Evolutionary conservation across 2,113 vertebrate species (phyloP), one percentile per base, ranked within the genome.

Genomic region (Paracanthobrama guichenoti): DNA sequence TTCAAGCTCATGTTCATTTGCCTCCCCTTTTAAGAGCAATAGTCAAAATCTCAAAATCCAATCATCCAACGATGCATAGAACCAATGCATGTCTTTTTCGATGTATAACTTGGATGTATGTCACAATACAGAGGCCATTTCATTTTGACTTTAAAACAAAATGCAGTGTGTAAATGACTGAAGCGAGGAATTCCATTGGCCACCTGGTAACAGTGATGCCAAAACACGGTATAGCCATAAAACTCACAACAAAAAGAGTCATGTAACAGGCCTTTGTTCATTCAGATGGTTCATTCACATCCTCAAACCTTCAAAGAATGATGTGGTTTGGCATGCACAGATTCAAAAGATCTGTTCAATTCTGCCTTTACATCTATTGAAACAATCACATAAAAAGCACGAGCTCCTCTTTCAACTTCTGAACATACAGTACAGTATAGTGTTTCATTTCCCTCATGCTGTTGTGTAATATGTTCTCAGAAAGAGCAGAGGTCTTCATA

Each of bases 231-330:
- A 72, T 72, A 75, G 24, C 72, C 44, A 79, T 42, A 79, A 46
- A 26, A 79, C 16, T 22, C 26, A 60, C 57, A 57, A 82, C 66
- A 82, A 82, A 82, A 31, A 35, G 46, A 71, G 66, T 82, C 48
- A 53, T 71, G 28, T 71, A 71, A 82, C 80, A 71, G 50, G 48
- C 57, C 28, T 57, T 78, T 78, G 50, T 39, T 78, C 24, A 76
- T 1, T 55, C n/a, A 35, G 7, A 35, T 31, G 18, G 48, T 31
- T 22, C 42, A 72, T 20, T 79, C 39, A 62, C n/a, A 4, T 79
- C 18, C 8, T 80, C 14, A 22, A 53, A 50, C 24, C 60, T 80
- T 80, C 42, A 80, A 81, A 71, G 48, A 13, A 50, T 69, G 12
- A 50, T 81, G 60, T 69, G 66, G 22, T 71, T 42, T 42, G 50